These are phyloP conservation scores for Thunnus albacares DNA, from an alignment of 2,797 vertebrate genomes.

Conservation along the genomic window DNA sequence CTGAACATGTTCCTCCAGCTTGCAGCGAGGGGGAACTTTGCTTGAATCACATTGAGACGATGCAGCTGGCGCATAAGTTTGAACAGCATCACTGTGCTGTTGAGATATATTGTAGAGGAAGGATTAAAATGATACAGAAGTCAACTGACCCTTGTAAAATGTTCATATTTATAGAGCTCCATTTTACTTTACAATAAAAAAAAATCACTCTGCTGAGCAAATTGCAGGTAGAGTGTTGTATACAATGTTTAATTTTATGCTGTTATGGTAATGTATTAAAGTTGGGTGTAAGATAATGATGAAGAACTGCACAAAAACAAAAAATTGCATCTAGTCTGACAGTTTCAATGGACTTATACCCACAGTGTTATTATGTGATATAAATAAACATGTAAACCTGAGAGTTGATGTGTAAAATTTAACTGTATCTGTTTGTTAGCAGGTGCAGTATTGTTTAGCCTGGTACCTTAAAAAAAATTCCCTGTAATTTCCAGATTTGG, in stretches of 20 bases:
- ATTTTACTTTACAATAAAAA: slow-evolving; percentile 41
- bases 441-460: slow-evolving; percentile 26
- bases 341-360: slow-evolving; percentile 19
- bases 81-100: slow-evolving; percentile 13
- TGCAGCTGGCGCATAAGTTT: slow-evolving; percentile 8
- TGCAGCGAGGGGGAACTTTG: neutral
- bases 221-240: slow-evolving; percentile 49
- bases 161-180: slow-evolving; percentile 66
- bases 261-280: slow-evolving; percentile 53
- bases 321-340: slow-evolving; percentile 30
- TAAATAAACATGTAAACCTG: slow-evolving; percentile 56
- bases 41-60: slow-evolving; percentile 9
- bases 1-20: neutral
- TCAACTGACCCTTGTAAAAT: slow-evolving; percentile 49
- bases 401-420: slow-evolving; percentile 40
- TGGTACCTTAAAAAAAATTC: slow-evolving; percentile 30
- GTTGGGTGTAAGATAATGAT: slow-evolving; percentile 46
- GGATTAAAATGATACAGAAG: slow-evolving; percentile 33
- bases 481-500: slow-evolving; percentile 30
- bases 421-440: slow-evolving; percentile 19
- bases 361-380: slow-evolving; percentile 45
- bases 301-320: slow-evolving; percentile 54
- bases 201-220: slow-evolving; percentile 46
- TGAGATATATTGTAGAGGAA: slow-evolving; percentile 46
- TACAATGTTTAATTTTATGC: slow-evolving; percentile 60